These are phyloP conservation scores for Hypanus sabinus DNA, from an alignment of 2,113 vertebrate species.

Conservation along the genomic window DNA sequence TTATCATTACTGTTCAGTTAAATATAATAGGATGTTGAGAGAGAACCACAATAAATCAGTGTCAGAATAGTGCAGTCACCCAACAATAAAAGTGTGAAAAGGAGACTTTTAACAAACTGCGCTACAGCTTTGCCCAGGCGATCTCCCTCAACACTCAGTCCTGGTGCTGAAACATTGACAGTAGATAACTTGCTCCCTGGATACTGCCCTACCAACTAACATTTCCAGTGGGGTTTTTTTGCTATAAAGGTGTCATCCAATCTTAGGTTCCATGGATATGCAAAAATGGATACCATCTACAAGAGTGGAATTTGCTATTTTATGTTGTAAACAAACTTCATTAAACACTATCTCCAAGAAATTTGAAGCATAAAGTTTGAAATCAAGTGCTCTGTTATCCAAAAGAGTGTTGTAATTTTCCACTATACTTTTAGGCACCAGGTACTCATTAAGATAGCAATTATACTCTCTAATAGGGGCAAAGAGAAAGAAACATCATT, in stretches of 20 bases:
- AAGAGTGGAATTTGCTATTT: background rate
- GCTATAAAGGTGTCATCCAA: background rate
- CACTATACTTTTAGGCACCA: background rate
- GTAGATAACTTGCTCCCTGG: too few species aligned
- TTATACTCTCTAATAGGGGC: background rate
- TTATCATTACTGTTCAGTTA: background rate
- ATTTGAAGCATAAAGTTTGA: background rate
- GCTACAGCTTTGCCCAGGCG: too few species aligned
- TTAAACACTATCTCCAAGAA: background rate
- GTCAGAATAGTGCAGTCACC: background rate
- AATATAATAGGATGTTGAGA: background rate
- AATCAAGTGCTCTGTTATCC: background rate
- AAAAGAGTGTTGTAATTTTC: background rate
- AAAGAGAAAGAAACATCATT: background rate
- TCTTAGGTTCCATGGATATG: background rate
- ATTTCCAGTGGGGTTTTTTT: too few species aligned
- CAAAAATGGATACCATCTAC: background rate
- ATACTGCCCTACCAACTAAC: too few species aligned
- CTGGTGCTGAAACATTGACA: too few species aligned
- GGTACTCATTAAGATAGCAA: background rate
- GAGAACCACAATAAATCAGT: background rate
- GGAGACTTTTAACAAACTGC: too few species aligned
- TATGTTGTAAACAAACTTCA: background rate
- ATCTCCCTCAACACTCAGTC: too few species aligned
- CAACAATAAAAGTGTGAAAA: background rate